These are phyloP conservation scores for Enoplosus armatus DNA, from an alignment of 2,797 vertebrate genomes.

Conservation along the genomic window DNA sequence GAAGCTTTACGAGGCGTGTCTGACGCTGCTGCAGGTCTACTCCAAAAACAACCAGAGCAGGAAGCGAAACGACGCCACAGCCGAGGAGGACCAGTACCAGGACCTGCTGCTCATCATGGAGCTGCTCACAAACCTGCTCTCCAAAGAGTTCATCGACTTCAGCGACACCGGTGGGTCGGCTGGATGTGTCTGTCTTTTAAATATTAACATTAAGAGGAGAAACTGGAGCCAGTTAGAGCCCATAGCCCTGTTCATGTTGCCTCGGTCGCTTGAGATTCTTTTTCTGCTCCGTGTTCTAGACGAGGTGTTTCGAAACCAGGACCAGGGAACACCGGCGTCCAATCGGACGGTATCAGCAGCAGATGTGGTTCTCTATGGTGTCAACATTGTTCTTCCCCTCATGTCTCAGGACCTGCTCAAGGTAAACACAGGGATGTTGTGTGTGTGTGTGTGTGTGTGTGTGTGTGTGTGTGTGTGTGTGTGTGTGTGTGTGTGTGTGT, in stretches of 20 bases:
- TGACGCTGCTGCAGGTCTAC: slow-evolving; percentile 97
- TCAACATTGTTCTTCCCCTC: slow-evolving; percentile 96
- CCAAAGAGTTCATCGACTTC: slow-evolving; percentile 99
- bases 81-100: slow-evolving; percentile 98
- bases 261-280: not conserved
- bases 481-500: too few species aligned
- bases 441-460: too few species aligned
- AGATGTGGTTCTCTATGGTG: slow-evolving; percentile 97
- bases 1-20: slow-evolving; percentile 98
- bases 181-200: not conserved
- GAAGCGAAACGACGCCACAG: slow-evolving; percentile 92
- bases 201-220: not conserved
- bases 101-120: slow-evolving; percentile 99
- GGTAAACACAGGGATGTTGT: slow-evolving; percentile 82
- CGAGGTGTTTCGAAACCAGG: slow-evolving; percentile 96
- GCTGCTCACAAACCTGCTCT: slow-evolving; percentile 97
- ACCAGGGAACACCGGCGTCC: slow-evolving; percentile 90
- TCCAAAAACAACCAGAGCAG: slow-evolving; percentile 97
- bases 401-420: slow-evolving; percentile 99
- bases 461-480: too few species aligned
- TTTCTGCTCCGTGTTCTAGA: slow-evolving; percentile 80
- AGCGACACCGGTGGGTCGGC: slow-evolving; percentile 92
- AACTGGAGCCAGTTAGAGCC: accelerated
- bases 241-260: not conserved
- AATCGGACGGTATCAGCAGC: slow-evolving; percentile 94